A percentile compares a stretch with the other conserved stretches of the same genome.
phyloP scores from a whole-genome alignment of 2,888 invertebrate species.

The Nymphalis c-album region DNA sequence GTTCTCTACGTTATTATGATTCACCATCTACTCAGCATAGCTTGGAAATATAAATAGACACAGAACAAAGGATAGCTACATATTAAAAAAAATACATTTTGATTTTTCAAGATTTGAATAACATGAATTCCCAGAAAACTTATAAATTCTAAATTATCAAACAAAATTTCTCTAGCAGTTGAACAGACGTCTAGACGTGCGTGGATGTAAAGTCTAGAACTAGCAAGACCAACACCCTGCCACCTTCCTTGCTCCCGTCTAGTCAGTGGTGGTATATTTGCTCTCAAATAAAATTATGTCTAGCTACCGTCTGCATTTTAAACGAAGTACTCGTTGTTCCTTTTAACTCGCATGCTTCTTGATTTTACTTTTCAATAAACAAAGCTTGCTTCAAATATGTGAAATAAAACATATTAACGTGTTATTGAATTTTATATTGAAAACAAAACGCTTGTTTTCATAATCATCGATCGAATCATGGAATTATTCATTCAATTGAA shows the following conservation, averaged over 20 bases:
- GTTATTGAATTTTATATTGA: too few species aligned
- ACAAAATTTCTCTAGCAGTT: background rate
- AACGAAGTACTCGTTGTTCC: slow-evolving; percentile 1
- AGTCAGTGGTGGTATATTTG: slow-evolving; percentile 6
- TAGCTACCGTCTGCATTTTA: slow-evolving; percentile 11
- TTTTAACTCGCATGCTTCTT: background rate
- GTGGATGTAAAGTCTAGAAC: slow-evolving; percentile 46
- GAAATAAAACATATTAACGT: too few species aligned
- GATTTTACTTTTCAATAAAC: background rate
- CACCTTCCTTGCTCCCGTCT: slow-evolving; percentile 22
- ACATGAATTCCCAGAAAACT: background rate
- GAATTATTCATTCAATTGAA: too few species aligned
- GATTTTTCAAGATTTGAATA: too few species aligned
- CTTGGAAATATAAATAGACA: background rate
- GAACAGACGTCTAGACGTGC: slow-evolving; percentile 58
- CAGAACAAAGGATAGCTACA: slow-evolving; percentile 9
- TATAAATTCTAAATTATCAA: background rate
- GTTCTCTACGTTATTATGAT: background rate
- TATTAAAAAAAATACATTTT: background rate
- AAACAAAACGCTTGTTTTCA: too few species aligned
- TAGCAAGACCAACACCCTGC: slow-evolving; percentile 19
- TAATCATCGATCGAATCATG: too few species aligned
- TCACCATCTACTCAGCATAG: slow-evolving; percentile 1
- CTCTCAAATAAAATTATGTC: slow-evolving; percentile 15
- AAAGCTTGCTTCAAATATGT: background rate